Evolutionary conservation across 2,113 vertebrate genomes (phyloP).

Genomic region (Rhea pennata): DNA sequence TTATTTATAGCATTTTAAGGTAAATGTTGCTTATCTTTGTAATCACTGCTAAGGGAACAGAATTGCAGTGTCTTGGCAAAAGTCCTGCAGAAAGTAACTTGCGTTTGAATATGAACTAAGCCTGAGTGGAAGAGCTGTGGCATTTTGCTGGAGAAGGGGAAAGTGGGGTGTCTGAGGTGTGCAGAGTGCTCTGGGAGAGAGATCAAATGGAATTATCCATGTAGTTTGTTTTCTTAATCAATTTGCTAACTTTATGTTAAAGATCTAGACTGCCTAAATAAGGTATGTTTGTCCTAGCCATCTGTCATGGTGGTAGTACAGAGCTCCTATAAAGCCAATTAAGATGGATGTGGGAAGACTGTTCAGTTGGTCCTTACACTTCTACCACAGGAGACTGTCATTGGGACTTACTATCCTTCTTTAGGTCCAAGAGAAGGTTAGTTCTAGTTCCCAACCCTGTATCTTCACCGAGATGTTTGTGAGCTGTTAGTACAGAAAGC

Average conservation of each 20-base stretch:
- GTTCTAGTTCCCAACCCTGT: accelerated
- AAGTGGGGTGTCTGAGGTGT: neutral
- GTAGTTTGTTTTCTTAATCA: neutral
- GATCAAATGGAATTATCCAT: neutral
- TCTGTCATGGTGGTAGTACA: neutral
- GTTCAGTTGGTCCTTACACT: neutral
- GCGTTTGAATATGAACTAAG: neutral
- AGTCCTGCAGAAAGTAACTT: neutral
- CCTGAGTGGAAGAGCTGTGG: neutral
- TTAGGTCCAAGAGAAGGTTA: neutral
- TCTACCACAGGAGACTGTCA: accelerated
- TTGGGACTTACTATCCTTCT: accelerated
- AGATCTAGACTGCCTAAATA: neutral
- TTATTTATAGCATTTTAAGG: neutral
- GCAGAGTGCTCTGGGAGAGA: neutral
- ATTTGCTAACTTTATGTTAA: neutral
- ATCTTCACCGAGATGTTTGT: neutral
- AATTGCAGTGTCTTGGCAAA: neutral
- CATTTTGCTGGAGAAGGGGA: neutral
- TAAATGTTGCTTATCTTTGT: neutral
- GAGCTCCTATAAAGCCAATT: neutral
- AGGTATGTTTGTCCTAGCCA: neutral
- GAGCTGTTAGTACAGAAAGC: neutral
- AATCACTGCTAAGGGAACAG: neutral
- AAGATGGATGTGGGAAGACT: neutral